phyloP scores from a whole-genome alignment of 1,140 invertebrate species.

The Lasioglossum albipes region DNA sequence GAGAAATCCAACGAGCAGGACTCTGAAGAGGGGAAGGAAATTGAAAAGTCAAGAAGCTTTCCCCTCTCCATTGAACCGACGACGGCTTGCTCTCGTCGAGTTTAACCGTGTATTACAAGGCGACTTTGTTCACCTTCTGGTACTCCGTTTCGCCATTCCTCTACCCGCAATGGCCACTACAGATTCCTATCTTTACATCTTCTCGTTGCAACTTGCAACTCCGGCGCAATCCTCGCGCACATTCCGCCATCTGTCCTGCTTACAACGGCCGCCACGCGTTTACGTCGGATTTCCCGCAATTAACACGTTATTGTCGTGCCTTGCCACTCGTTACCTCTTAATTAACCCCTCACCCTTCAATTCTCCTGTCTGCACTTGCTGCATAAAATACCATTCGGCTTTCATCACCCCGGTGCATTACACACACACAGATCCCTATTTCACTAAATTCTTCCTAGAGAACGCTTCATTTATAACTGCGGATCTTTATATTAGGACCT shows the following conservation, averaged over 20 bases:
- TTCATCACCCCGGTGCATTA: no score
- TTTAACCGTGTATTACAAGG: slow-evolving; percentile 58
- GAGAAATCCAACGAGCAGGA: not conserved
- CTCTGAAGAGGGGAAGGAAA: slow-evolving; percentile 55
- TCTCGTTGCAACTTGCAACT: not conserved
- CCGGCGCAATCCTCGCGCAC: slow-evolving; percentile 1
- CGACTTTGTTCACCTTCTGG: slow-evolving; percentile 43
- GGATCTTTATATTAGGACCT: no score
- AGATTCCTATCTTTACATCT: slow-evolving; percentile 8
- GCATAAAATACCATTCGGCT: no score
- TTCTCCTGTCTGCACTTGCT: no score
- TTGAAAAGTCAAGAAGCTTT: slow-evolving; percentile 66
- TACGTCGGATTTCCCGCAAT: no score
- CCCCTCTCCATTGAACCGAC: not conserved
- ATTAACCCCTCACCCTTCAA: no score
- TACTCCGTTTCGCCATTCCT: slow-evolving; percentile 5
- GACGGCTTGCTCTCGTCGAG: slow-evolving; percentile 27
- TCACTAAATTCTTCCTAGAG: no score
- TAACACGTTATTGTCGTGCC: no score
- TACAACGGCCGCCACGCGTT: no score
- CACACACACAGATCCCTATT: no score
- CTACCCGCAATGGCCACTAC: not conserved
- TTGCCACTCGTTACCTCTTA: no score
- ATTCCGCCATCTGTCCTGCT: not conserved
- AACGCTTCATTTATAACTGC: no score